Conservation (phyloP, 2,888 invertebrate species). For the Epicampocera succincta region DNA sequence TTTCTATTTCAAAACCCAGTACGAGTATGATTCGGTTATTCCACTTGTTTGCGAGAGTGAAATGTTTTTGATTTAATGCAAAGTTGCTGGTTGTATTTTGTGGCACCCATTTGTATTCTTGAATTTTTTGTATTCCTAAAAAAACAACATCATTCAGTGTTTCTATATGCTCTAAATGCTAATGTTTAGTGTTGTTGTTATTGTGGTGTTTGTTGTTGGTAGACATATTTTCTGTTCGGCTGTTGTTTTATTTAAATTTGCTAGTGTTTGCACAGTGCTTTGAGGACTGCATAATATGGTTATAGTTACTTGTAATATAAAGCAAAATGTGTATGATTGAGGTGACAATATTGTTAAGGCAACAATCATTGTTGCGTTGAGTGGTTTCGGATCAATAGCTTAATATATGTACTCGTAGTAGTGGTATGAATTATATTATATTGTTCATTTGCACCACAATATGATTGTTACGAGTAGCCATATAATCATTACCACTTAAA, state of each 20-base stretch:
- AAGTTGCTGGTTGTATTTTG: conserved; percentile 10
- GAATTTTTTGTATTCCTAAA: not conserved
- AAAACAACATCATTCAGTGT: conserved; percentile 38
- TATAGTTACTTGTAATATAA: too few species aligned
- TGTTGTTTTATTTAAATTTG: conserved; percentile 41
- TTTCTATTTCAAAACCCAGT: too few species aligned
- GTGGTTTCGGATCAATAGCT: too few species aligned
- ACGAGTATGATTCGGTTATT: too few species aligned
- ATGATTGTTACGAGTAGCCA: too few species aligned
- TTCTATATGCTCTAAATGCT: conserved; percentile 42
- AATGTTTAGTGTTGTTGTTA: conserved; percentile 26
- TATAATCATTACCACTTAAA: too few species aligned
- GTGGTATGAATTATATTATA: too few species aligned
- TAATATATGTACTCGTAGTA: too few species aligned
- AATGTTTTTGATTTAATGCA: not conserved
- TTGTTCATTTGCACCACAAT: too few species aligned
- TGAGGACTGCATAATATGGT: not conserved
- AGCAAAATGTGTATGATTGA: too few species aligned
- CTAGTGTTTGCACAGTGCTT: conserved; percentile 50
- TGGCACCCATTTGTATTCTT: conserved; percentile 45
- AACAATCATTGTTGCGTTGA: too few species aligned
- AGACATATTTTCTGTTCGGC: conserved; percentile 31
- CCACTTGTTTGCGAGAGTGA: not conserved
- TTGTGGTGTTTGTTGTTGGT: conserved; percentile 10
- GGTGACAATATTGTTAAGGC: too few species aligned